Percentiles rank a stretch among this genome's conserved stretches.
Evolutionary conservation across 1,140 invertebrate species (phyloP).

Genomic region (Armadillidium nasatum): DNA sequence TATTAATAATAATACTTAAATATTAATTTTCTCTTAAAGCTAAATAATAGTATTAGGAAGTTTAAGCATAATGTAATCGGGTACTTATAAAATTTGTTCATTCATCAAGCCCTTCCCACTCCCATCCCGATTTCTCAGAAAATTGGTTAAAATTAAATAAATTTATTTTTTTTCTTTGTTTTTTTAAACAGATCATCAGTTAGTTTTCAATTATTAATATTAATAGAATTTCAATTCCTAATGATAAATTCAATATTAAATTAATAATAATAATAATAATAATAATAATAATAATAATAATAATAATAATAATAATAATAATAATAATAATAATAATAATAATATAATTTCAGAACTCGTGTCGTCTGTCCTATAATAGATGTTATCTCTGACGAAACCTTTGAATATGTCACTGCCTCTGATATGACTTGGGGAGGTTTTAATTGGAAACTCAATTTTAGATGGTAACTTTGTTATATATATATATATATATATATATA

Average conservation of each 20-base stretch:
- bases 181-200: neutral
- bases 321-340: neutral
- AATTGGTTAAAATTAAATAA: neutral
- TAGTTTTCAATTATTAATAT: neutral
- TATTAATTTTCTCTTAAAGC: too few species aligned
- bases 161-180: neutral
- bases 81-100: too few species aligned
- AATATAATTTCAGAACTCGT: constrained; percentile 60
- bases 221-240: neutral
- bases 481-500: neutral
- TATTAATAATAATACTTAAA: too few species aligned
- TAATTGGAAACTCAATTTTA: constrained; percentile 97
- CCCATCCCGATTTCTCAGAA: too few species aligned
- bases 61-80: too few species aligned
- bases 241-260: neutral
- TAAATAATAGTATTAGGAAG: too few species aligned
- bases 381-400: constrained; percentile 95
- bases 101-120: too few species aligned
- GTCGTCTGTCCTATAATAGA: constrained; percentile 98
- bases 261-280: neutral
- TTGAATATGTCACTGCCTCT: constrained; percentile 84
- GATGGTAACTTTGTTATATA: constrained; percentile 65
- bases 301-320: too few species aligned
- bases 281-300: neutral
- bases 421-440: constrained; percentile 97